These are phyloP conservation scores for Sebastes reedi DNA, from an alignment of 2,797 vertebrate species.

Conservation along the genomic window DNA sequence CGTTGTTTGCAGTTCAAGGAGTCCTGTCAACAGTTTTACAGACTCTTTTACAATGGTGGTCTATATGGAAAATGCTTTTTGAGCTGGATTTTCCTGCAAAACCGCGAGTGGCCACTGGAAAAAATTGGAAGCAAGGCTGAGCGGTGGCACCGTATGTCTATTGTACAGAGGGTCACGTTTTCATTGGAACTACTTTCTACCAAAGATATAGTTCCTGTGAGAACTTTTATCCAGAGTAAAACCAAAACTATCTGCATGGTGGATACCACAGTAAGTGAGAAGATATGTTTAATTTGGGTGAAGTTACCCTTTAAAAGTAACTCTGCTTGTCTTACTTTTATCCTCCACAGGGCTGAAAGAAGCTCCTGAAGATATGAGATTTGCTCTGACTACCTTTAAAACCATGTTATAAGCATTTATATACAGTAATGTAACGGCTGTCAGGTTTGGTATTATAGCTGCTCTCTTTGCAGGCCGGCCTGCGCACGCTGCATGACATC, in stretches of 20 bases:
- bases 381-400: not conserved
- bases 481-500: constrained; percentile 98
- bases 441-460: not conserved
- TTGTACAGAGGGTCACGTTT: too few relatives aligned
- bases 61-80: too few relatives aligned
- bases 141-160: too few relatives aligned
- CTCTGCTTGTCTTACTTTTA: not conserved
- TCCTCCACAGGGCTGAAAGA: not conserved
- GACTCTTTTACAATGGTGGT: too few relatives aligned
- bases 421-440: not conserved
- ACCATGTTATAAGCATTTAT: not conserved
- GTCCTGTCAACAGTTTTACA: too few relatives aligned
- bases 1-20: too few relatives aligned
- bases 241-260: not conserved
- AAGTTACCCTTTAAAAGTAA: not conserved
- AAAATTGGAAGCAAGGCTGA: too few relatives aligned
- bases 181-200: too few relatives aligned
- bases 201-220: not conserved
- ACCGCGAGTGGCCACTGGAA: too few relatives aligned
- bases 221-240: not conserved
- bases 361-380: not conserved
- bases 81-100: too few relatives aligned
- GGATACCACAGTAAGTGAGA: not conserved
- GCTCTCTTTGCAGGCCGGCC: constrained; percentile 89
- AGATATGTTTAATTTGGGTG: not conserved